Evolutionary conservation across 1,140 invertebrate genomes (phyloP).

Genomic region (Sitodiplosis mosellana): DNA sequence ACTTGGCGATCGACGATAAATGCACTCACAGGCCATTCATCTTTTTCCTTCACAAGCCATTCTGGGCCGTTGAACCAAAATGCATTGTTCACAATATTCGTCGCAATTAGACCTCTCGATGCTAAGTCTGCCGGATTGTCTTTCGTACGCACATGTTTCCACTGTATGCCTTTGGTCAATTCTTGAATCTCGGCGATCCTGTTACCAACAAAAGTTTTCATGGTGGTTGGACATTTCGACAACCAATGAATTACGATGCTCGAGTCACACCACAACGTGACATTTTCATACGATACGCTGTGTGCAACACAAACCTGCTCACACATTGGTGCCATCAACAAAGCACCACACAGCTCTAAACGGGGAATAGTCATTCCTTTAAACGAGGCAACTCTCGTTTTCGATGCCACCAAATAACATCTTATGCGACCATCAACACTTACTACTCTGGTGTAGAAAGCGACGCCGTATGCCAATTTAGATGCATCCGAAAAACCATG

Average conservation of each 20-base stretch:
- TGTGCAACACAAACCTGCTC: slow-evolving; percentile 5
- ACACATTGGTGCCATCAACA: slow-evolving; percentile 13
- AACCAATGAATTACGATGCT: slow-evolving; percentile 20
- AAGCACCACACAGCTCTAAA: slow-evolving; percentile 26
- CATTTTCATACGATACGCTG: neutral
- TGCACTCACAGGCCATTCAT: too few relatives aligned
- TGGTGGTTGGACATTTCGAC: slow-evolving; percentile 5
- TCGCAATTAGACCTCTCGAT: slow-evolving; percentile 9
- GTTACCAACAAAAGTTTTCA: slow-evolving; percentile 25
- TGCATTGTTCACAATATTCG: too few relatives aligned
- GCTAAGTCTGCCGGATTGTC: slow-evolving; percentile 20
- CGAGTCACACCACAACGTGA: slow-evolving; percentile 15
- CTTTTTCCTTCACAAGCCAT: too few relatives aligned
- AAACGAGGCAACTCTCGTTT: slow-evolving; percentile 20
- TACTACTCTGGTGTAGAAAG: slow-evolving; percentile 11
- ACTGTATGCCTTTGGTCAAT: slow-evolving; percentile 6
- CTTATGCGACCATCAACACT: slow-evolving; percentile 4
- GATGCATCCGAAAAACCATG: slow-evolving; percentile 19
- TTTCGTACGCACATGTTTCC: slow-evolving; percentile 13
- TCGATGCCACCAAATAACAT: slow-evolving; percentile 14
- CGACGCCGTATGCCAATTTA: slow-evolving; percentile 13
- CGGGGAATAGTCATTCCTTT: slow-evolving; percentile 20
- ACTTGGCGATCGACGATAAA: too few relatives aligned
- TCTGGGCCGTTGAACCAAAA: too few relatives aligned
- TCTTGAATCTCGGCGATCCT: slow-evolving; percentile 19